Evolutionary conservation across 1,140 invertebrate species (phyloP), one percentile per base, ranked within the genome.

Genomic region (Solenopsis invicta): DNA sequence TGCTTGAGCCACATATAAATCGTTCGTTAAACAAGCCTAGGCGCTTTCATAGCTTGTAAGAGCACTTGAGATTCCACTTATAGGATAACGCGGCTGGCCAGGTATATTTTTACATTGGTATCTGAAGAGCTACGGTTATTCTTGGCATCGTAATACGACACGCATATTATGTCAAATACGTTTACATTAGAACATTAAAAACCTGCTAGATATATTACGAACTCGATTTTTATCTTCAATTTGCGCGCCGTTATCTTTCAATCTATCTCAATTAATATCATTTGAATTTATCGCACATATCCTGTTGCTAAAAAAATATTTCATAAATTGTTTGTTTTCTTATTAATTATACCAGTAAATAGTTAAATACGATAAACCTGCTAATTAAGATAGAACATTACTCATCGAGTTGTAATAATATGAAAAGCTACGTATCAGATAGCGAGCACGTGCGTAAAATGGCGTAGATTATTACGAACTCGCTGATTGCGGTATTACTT

Each of bases 1-100:
- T 78, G 52, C 77, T 80, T 67, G 13, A 18, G 24, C 4, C 48
- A 80, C 69, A n/a, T 89, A 61, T 88, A 90, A 90, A 90, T 90
- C 66, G 86, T 85, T 16, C 34, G 37, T 52, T 90, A 74, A 89
- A 89, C 86, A 71, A 62, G 24, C 48, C 45, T 67, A 69, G 12
- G 48, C 2, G 52, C 24, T 62, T 61, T n/a, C 45, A 82, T 76
- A 50, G 29, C 64, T 45, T 64, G n/a, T 71, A 50, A 71, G 54
- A 21, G 71, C 41, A 59, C 71, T 89, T 76, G 84, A 89, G 24
- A 62, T 82, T 76, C 76, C 21, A 52, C 48, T 48, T 71, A 9
- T 52, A 12, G 0, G 29, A 76, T n/a, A 50, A n/a, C 50, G 8
- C 87, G 54, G 75, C 66, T 80, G 72, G 74, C 45, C 69, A 41